phyloP scores from a whole-genome alignment of 2,797 vertebrate genomes.

The Fistularia tabacaria region DNA sequence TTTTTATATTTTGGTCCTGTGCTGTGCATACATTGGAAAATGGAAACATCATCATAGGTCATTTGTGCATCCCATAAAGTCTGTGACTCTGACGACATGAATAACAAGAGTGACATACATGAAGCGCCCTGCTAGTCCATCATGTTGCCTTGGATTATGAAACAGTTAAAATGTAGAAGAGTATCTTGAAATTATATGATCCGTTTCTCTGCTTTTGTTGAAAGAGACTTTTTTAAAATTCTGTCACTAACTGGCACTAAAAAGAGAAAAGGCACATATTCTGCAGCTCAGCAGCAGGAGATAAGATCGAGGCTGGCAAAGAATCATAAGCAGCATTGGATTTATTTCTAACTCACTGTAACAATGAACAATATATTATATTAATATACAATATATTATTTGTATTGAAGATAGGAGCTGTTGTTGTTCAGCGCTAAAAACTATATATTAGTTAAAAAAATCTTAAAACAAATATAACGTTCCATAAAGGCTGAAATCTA shows the following conservation, averaged over 20 bases:
- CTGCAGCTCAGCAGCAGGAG: constrained; percentile 29
- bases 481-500: neutral
- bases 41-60: neutral
- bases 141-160: constrained; percentile 42
- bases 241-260: constrained; percentile 57
- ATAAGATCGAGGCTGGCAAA: constrained; percentile 12
- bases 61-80: constrained; percentile 10
- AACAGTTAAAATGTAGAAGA: constrained; percentile 56
- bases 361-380: constrained; percentile 52
- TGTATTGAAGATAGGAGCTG: too few species aligned
- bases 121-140: constrained; percentile 32
- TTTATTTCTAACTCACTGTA: constrained; percentile 15
- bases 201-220: constrained; percentile 52
- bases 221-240: constrained; percentile 32
- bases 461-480: constrained; percentile 6
- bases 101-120: constrained; percentile 2
- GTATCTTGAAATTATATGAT: constrained; percentile 78
- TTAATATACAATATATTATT: constrained; percentile 5
- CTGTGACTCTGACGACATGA: too few species aligned
- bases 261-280: constrained; percentile 26
- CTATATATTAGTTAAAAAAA: too few species aligned
- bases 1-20: constrained; percentile 53
- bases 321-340: constrained; percentile 27
- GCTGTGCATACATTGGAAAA: constrained; percentile 34
- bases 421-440: too few species aligned